phyloP scores from a whole-genome alignment of 2,888 invertebrate genomes.

The Orchesellides sinensis region DNA sequence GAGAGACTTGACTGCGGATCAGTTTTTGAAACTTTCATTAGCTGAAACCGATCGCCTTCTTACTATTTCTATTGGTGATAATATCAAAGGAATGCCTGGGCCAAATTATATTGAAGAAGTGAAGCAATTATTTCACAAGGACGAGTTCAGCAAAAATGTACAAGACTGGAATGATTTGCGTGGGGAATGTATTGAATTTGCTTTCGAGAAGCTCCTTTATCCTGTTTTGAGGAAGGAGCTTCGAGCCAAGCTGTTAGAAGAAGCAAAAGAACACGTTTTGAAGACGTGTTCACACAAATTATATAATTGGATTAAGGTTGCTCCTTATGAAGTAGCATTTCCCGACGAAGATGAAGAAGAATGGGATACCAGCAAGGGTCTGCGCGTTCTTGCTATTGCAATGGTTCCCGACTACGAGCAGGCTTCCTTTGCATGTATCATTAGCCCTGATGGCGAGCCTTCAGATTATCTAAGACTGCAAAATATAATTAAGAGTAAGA shows the following conservation, averaged over 20 bases:
- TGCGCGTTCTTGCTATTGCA: constrained; percentile 91
- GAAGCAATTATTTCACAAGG: constrained; percentile 90
- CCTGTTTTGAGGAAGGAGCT: constrained; percentile 94
- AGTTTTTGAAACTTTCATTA: constrained; percentile 89
- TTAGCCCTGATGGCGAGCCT: constrained; percentile 94
- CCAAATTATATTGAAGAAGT: constrained; percentile 91
- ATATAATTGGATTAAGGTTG: constrained; percentile 93
- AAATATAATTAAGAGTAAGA: constrained; percentile 89
- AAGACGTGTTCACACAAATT: constrained; percentile 90
- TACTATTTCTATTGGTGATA: constrained; percentile 85
- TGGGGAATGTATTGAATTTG: constrained; percentile 91
- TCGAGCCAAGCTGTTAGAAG: constrained; percentile 86
- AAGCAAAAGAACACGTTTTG: constrained; percentile 91
- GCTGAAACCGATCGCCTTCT: constrained; percentile 90
- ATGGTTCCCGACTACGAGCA: constrained; percentile 91
- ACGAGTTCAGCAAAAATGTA: constrained; percentile 95
- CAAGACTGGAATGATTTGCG: constrained; percentile 97
- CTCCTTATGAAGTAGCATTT: constrained; percentile 83
- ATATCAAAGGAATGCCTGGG: constrained; percentile 87
- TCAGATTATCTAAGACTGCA: constrained; percentile 93
- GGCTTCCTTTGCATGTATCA: constrained; percentile 91
- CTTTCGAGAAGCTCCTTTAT: constrained; percentile 90
- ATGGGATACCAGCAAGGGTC: constrained; percentile 90
- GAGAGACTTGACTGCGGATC: constrained; percentile 90
- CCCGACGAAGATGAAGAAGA: constrained; percentile 93